phyloP scores from a whole-genome alignment of 1,140 invertebrate species.

The Eumaeus atala region DNA sequence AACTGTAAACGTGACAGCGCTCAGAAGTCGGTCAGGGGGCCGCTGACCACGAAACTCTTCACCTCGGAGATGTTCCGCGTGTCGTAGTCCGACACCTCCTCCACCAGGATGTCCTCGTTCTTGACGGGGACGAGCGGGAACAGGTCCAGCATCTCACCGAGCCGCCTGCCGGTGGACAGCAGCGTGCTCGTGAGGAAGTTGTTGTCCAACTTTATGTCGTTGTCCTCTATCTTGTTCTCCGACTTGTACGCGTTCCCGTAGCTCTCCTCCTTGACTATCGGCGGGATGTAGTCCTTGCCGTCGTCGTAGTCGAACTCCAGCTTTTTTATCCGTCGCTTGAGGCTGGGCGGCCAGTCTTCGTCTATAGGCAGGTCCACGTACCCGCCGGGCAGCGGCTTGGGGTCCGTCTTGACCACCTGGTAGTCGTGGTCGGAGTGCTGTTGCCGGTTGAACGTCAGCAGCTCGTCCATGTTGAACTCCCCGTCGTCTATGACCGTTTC shows the following conservation, averaged over 20 bases:
- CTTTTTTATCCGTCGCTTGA: conserved; percentile 64
- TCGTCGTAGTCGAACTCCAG: conserved; percentile 62
- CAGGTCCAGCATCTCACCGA: conserved; percentile 47
- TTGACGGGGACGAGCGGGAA: conserved; percentile 56
- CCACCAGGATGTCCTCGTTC: conserved; percentile 55
- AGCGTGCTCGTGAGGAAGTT: conserved; percentile 47
- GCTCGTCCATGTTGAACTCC: conserved; percentile 67
- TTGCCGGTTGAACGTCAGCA: conserved; percentile 62
- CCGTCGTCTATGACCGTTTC: conserved; percentile 67
- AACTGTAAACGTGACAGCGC: conserved; percentile 20
- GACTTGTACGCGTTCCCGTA: conserved; percentile 49
- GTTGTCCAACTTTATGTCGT: conserved; percentile 29
- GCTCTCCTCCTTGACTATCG: conserved; percentile 59
- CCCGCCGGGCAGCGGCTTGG: conserved; percentile 39
- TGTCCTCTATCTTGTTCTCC: conserved; percentile 32
- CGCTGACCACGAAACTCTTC: conserved; percentile 60
- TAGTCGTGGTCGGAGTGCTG: conserved; percentile 70
- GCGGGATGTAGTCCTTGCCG: conserved; percentile 53
- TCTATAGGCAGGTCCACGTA: conserved; percentile 70
- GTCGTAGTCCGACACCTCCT: conserved; percentile 55
- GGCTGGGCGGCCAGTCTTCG: conserved; percentile 61
- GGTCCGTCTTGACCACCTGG: conserved; percentile 51
- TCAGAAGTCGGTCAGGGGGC: conserved; percentile 43
- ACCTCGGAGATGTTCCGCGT: conserved; percentile 49
- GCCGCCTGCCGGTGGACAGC: conserved; percentile 46